A percentile compares a stretch with the other conserved stretches of the same genome.
These are phyloP conservation scores for Campylomormyrus numenius DNA, from an alignment of 2,113 vertebrate species.

Conservation along the genomic window DNA sequence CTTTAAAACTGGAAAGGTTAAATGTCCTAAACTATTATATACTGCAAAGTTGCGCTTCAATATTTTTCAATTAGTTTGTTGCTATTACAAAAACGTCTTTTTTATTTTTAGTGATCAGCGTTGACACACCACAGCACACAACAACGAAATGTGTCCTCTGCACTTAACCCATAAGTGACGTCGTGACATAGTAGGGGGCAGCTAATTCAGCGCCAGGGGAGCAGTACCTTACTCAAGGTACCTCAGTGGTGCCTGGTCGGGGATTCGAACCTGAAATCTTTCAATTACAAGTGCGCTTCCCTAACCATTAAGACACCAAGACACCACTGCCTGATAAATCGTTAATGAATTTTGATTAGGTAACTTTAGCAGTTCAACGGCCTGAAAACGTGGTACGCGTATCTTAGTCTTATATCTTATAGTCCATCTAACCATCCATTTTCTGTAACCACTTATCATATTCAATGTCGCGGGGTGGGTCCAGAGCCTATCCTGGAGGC, in stretches of 20 bases:
- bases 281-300: too few relatives aligned
- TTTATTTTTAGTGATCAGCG: too few relatives aligned
- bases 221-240: too few relatives aligned
- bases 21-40: not conserved
- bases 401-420: not conserved
- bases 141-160: too few relatives aligned
- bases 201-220: too few relatives aligned
- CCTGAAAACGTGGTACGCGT: not conserved
- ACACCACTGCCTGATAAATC: not conserved
- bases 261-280: too few relatives aligned
- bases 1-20: not conserved
- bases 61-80: not conserved
- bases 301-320: too few relatives aligned
- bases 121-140: too few relatives aligned
- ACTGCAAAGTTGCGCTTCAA: not conserved
- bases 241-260: too few relatives aligned
- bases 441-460: not conserved
- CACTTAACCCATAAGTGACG: too few relatives aligned
- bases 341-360: not conserved
- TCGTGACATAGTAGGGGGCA: too few relatives aligned
- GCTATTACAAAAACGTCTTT: not conserved
- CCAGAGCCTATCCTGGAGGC: not conserved
- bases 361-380: not conserved
- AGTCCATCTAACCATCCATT: not conserved
- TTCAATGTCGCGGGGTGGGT: not conserved